These are phyloP conservation scores for Himalopsyche japonica DNA, from an alignment of 2,888 invertebrate species.

Conservation along the genomic window DNA sequence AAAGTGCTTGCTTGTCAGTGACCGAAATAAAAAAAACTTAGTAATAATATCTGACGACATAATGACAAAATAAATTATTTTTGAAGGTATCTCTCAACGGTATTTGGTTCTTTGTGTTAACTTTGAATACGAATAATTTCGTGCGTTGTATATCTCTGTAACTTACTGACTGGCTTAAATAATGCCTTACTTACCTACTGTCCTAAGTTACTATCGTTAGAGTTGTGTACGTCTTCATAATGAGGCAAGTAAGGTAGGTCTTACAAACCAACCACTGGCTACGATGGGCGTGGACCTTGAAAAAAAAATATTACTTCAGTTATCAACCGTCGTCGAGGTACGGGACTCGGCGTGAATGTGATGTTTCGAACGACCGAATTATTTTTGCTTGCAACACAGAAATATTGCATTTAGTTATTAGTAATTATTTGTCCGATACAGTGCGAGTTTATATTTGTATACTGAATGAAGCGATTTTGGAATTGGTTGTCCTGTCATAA, in stretches of 20 bases:
- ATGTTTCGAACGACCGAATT: background rate
- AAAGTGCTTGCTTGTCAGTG: too few species aligned
- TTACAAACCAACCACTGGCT: background rate
- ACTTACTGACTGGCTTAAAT: background rate
- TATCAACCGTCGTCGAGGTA: background rate
- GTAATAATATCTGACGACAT: too few species aligned
- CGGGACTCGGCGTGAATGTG: background rate
- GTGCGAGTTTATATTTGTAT: background rate
- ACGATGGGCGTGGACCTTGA: background rate
- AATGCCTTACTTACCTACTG: background rate
- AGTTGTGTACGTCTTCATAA: background rate
- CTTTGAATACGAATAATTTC: background rate
- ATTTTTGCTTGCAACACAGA: background rate
- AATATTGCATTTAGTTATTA: background rate
- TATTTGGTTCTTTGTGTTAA: background rate
- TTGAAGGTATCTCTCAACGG: background rate
- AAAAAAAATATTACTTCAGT: background rate
- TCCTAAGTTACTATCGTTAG: background rate
- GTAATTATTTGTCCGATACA: background rate
- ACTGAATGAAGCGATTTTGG: background rate
- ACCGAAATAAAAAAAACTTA: too few species aligned
- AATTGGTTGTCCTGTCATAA: background rate
- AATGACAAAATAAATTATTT: too few species aligned
- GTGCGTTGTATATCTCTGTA: background rate
- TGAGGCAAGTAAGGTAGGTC: background rate